Evolutionary conservation across 2,888 invertebrate species (phyloP).

Genomic region (Eupithecia inturbata): DNA sequence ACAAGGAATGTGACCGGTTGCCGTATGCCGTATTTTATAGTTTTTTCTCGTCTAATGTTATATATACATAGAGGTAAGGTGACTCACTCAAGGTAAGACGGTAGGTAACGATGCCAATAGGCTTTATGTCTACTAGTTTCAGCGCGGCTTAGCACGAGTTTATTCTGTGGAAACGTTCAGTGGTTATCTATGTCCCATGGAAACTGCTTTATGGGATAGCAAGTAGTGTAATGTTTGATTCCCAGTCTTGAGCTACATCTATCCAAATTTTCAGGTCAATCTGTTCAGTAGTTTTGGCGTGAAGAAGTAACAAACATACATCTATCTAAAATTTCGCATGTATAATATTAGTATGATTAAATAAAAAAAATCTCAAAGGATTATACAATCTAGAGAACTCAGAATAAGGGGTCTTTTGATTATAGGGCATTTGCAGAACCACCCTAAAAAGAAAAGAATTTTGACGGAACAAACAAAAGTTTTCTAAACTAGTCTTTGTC

Average conservation of each 20-base stretch:
- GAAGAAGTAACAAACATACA: no score
- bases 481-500: neutral
- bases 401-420: neutral
- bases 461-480: neutral
- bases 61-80: slow-evolving; percentile 14
- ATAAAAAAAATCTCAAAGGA: neutral
- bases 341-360: no score
- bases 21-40: slow-evolving; percentile 4
- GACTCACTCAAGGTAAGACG: slow-evolving; percentile 18
- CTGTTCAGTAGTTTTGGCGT: no score
- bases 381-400: neutral
- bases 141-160: no score
- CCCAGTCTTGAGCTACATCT: no score
- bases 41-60: neutral
- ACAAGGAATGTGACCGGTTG: slow-evolving; percentile 62
- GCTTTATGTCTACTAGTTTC: no score
- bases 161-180: no score
- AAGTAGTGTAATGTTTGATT: no score
- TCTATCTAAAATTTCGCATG: no score
- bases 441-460: neutral
- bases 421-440: neutral
- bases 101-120: neutral
- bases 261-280: no score
- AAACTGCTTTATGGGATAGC: no score
- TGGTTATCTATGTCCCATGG: no score